phyloP scores from a whole-genome alignment of 2,888 invertebrate species.

The Drosophila limbata region DNA sequence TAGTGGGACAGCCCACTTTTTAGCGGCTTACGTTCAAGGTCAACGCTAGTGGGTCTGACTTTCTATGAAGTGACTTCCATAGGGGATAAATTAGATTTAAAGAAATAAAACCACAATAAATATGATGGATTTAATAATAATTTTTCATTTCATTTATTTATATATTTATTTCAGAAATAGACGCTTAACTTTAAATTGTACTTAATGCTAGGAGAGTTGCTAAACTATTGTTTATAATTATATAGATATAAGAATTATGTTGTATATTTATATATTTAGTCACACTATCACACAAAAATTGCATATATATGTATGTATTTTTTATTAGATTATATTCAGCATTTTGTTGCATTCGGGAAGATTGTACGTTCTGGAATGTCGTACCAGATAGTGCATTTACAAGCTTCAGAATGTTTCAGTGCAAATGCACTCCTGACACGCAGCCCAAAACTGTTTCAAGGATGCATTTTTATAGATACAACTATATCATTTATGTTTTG shows the following conservation, averaged over 20 bases:
- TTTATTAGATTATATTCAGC: conserved; percentile 44
- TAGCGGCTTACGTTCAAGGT: conserved; percentile 41
- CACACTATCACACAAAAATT: conserved; percentile 80
- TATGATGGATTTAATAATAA: conserved; percentile 14
- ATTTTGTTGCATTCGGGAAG: conserved; percentile 78
- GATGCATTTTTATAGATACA: conserved; percentile 47
- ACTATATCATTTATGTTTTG: not conserved
- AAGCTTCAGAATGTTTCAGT: conserved; percentile 89
- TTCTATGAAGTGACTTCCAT: not conserved
- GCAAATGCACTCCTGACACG: conserved; percentile 99
- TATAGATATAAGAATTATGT: conserved; percentile 54
- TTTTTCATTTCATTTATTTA: conserved; percentile 38
- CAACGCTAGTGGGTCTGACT: conserved; percentile 24
- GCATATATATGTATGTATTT: conserved; percentile 71
- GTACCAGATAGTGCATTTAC: conserved; percentile 99
- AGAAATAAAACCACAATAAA: conserved; percentile 61
- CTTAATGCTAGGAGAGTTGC: not conserved
- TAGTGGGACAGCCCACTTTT: conserved; percentile 32
- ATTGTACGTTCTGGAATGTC: conserved; percentile 92
- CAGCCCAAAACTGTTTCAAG: conserved; percentile 89
- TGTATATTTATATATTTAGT: conserved; percentile 11
- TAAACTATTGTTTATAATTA: conserved; percentile 19
- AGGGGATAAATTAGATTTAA: not conserved
- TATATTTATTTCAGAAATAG: not conserved
- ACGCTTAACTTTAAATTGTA: conserved; percentile 39